Base-by-base conservation (phyloP, 35 echinoderm and acorn worm species). In the Heliocidaris erythrogramma region DNA sequence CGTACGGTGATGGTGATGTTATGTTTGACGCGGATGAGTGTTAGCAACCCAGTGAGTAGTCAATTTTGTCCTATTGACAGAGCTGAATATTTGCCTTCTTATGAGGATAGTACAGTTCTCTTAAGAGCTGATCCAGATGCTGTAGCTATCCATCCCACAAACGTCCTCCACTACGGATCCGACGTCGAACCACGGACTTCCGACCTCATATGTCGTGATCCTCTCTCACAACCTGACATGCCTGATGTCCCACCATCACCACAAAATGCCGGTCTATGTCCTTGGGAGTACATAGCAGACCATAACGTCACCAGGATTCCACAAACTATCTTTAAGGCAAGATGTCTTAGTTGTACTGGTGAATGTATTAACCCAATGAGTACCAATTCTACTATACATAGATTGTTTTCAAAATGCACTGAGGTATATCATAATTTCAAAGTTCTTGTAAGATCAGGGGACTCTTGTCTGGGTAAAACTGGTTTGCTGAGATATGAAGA, bases 321-420 rank as follows among this genome's bases (percentile, higher is more conserved):
- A 89, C 87, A 89, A 24, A 89, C 87, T 21, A 89, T 89, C 31
- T 89, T 24, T 16, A 89, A 89, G 87, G 87, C 87, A 32, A 42
- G 87, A 48, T 89, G 87, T 48, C 31, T 89, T 16, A 32, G 87
- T 24, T 89, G 87, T 78, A 78, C 65, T 5, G 21, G 65, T 21
- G 65, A 78, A 27, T 78, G 65, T 78, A 78, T 78, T n/a, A n/a
- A 78, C 27, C 65, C 65, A n/a, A 78, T 78, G 65, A n/a, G 18
- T n/a, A 78, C 18, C 65, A 78, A 78, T 78, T 78, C 65, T 24
- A 7, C 65, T 21, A 18, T 78, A 78, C 65, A 78, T 78, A 78
- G 21, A 1, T 42, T 42, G 3, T 42, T 42, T 42, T 42, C 35
- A 42, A 3, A 42, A 42, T 42, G 35, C 35, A 42, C 35, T 42